Conservation (phyloP, 1,140 invertebrate species). For the Tetramorium parvispinum region DNA sequence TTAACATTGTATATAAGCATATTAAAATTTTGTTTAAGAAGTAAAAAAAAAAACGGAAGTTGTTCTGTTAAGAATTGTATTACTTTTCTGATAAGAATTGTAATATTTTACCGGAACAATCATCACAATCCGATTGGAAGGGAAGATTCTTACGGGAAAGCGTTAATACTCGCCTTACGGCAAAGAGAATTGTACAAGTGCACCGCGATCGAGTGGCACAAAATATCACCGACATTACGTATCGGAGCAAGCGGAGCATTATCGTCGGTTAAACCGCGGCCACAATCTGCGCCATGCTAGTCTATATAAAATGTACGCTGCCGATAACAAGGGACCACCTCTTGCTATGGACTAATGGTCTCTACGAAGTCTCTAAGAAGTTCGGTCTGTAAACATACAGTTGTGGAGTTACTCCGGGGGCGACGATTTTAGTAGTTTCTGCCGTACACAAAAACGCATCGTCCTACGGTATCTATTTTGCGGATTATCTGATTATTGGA, state of each 20-base stretch:
- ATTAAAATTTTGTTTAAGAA: neutral
- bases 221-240: conserved; percentile 58
- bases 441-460: conserved; percentile 3
- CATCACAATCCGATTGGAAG: neutral
- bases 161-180: conserved; percentile 50
- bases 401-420: conserved; percentile 9
- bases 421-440: conserved; percentile 55
- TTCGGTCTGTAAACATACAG: conserved; percentile 49
- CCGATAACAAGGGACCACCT: conserved; percentile 51
- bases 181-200: conserved; percentile 47
- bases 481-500: conserved; percentile 29
- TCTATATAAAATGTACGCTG: conserved; percentile 56
- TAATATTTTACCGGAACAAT: conserved; percentile 22
- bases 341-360: conserved; percentile 37
- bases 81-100: too few species aligned
- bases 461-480: neutral
- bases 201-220: conserved; percentile 52
- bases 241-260: conserved; percentile 44
- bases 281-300: conserved; percentile 35
- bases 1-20: neutral
- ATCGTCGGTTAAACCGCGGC: conserved; percentile 53
- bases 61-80: neutral
- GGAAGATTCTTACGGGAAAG: neutral
- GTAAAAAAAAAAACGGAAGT: neutral
- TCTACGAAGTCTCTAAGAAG: conserved; percentile 45